Conservation (phyloP, 1,140 invertebrate species). For the Diachasmimorpha longicaudata region DNA sequence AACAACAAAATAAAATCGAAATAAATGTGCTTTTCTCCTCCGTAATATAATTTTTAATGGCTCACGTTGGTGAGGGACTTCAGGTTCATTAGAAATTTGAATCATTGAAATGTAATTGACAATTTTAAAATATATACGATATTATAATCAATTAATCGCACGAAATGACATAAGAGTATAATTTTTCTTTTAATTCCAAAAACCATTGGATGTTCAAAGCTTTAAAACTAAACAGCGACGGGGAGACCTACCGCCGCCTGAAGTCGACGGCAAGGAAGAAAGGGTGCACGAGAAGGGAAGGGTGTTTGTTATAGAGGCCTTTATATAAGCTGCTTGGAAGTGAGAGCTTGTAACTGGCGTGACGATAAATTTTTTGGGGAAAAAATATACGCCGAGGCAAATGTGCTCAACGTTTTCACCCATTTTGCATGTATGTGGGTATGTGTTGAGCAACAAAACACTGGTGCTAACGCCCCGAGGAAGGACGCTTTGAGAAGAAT, state of each 20-base stretch:
- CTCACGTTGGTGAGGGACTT: neutral
- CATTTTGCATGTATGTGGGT: neutral
- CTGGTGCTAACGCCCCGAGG: neutral
- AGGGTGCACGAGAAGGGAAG: neutral
- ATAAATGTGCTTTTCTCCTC: slow-evolving; percentile 17
- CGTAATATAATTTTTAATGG: slow-evolving; percentile 49
- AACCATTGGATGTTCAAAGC: too few species aligned
- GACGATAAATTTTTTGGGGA: neutral
- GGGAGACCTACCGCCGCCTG: neutral
- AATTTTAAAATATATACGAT: too few species aligned
- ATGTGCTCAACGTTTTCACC: neutral
- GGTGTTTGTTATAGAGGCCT: slow-evolving; percentile 3
- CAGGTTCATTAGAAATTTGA: too few species aligned
- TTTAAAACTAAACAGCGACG: too few species aligned
- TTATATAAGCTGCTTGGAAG: neutral
- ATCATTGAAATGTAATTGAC: too few species aligned
- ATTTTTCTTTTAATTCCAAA: too few species aligned
- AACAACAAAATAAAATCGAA: slow-evolving; percentile 29
- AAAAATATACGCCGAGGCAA: neutral
- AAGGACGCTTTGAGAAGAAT: neutral
- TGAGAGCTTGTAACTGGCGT: slow-evolving; percentile 5
- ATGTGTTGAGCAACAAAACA: neutral
- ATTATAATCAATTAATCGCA: too few species aligned
- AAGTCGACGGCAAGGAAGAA: neutral
- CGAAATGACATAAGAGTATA: too few species aligned